Evolutionary conservation across 2,797 vertebrate genomes (phyloP).

Genomic region (Agapornis canus): DNA sequence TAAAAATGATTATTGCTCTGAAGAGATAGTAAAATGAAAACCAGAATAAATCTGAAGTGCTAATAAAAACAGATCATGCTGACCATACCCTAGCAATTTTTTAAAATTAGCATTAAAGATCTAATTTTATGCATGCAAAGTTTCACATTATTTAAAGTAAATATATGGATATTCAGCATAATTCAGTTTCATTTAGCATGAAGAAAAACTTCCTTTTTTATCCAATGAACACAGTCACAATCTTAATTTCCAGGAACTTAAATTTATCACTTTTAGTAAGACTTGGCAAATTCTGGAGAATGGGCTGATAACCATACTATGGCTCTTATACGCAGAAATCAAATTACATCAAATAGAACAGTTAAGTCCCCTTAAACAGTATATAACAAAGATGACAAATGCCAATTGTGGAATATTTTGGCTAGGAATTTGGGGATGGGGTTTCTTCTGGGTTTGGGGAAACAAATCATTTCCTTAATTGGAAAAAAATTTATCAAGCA

Average conservation of each 20-base stretch:
- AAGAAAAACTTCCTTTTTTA: not conserved
- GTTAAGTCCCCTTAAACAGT: not conserved
- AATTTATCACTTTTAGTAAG: not conserved
- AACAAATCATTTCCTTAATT: not conserved
- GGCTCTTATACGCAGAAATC: not conserved
- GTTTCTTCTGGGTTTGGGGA: not conserved
- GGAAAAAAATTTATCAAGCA: not conserved
- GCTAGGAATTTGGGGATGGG: not conserved
- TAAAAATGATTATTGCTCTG: not conserved
- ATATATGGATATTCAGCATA: not conserved
- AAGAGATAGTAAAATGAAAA: constrained; percentile 3
- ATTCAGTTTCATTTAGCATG: not conserved
- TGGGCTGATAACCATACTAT: not conserved
- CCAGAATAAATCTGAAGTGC: not conserved
- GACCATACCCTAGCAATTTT: constrained; percentile 9
- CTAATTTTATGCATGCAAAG: not conserved
- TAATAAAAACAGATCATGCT: constrained; percentile 18
- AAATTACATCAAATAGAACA: not conserved
- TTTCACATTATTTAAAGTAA: constrained; percentile 29
- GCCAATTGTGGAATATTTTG: not conserved
- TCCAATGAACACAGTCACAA: not conserved
- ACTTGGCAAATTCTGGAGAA: not conserved
- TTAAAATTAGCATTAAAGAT: constrained; percentile 12
- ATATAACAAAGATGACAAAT: not conserved
- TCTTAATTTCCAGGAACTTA: not conserved